Evolutionary conservation across 2,888 invertebrate species (phyloP).

Genomic region (Papilio elwesi): DNA sequence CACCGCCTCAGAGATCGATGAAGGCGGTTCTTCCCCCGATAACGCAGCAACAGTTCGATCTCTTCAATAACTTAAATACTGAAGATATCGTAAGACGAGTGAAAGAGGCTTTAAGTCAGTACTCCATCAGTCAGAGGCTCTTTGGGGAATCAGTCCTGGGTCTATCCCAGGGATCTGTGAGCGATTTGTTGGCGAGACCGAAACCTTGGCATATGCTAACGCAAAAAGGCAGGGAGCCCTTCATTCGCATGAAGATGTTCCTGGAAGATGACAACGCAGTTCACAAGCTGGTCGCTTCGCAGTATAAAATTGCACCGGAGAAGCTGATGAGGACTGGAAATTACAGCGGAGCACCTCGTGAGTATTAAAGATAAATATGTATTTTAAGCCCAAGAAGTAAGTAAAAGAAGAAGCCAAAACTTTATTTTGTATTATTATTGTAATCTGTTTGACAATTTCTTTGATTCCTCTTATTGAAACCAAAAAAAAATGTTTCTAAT

Average conservation of each 20-base stretch:
- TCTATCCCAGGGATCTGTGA: slow-evolving; percentile 98
- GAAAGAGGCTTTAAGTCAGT: slow-evolving; percentile 96
- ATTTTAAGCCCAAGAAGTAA: neutral
- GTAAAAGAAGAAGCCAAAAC: too few relatives aligned
- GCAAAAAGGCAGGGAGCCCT: slow-evolving; percentile 97
- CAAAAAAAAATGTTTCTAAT: neutral
- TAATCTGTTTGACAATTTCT: too few relatives aligned
- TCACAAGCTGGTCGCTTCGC: slow-evolving; percentile 97
- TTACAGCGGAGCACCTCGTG: slow-evolving; percentile 93
- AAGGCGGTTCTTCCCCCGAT: slow-evolving; percentile 99
- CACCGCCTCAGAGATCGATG: slow-evolving; percentile 93
- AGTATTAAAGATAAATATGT: slow-evolving; percentile 65
- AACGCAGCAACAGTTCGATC: slow-evolving; percentile 99
- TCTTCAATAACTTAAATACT: slow-evolving; percentile 98
- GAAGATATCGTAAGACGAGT: slow-evolving; percentile 99
- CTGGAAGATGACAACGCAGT: slow-evolving; percentile 97
- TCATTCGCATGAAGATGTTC: slow-evolving; percentile 99
- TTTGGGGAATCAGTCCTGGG: slow-evolving; percentile 99
- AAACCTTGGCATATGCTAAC: slow-evolving; percentile 99
- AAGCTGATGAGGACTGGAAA: slow-evolving; percentile 98
- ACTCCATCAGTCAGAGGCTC: slow-evolving; percentile 98
- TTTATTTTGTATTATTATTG: too few relatives aligned
- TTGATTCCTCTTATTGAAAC: neutral
- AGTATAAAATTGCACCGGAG: slow-evolving; percentile 99
- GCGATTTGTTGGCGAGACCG: slow-evolving; percentile 97